phyloP scores from a whole-genome alignment of 2,113 vertebrate genomes.

The Gavialis gangeticus region DNA sequence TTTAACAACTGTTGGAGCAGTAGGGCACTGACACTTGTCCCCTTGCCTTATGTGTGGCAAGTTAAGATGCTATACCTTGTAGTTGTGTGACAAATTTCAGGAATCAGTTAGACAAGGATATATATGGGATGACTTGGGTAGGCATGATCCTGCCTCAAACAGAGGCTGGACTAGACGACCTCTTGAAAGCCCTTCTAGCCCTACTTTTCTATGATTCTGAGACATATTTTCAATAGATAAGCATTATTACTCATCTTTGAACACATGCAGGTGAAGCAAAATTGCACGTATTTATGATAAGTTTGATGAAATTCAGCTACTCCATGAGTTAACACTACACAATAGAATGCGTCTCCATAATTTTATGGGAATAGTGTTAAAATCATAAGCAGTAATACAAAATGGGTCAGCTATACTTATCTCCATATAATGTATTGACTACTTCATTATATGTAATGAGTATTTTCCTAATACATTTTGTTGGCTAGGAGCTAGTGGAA shows the following conservation, averaged over 20 bases:
- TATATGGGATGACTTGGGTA: too few relatives aligned
- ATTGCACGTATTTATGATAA: neutral
- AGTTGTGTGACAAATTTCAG: too few relatives aligned
- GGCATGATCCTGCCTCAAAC: too few relatives aligned
- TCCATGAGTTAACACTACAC: conserved; percentile 5
- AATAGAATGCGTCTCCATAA: neutral
- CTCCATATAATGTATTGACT: neutral
- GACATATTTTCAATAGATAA: neutral
- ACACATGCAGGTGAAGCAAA: conserved; percentile 21
- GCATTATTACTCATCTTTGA: conserved; percentile 21
- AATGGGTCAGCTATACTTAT: neutral
- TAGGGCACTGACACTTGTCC: too few relatives aligned
- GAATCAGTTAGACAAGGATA: too few relatives aligned
- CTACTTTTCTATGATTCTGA: conserved; percentile 13
- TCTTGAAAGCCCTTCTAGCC: too few relatives aligned
- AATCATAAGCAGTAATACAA: conserved; percentile 3
- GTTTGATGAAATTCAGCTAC: conserved; percentile 34
- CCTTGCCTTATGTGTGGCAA: too few relatives aligned
- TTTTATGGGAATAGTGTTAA: neutral
- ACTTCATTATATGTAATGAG: neutral
- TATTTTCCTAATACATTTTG: neutral
- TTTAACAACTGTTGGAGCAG: too few relatives aligned
- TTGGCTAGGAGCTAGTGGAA: neutral
- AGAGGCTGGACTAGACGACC: too few relatives aligned
- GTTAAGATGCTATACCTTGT: too few relatives aligned